Percentiles rank a stretch among this genome's conserved stretches.
phyloP scores from a whole-genome alignment of 2,797 vertebrate genomes.

The Hemibagrus guttatus region DNA sequence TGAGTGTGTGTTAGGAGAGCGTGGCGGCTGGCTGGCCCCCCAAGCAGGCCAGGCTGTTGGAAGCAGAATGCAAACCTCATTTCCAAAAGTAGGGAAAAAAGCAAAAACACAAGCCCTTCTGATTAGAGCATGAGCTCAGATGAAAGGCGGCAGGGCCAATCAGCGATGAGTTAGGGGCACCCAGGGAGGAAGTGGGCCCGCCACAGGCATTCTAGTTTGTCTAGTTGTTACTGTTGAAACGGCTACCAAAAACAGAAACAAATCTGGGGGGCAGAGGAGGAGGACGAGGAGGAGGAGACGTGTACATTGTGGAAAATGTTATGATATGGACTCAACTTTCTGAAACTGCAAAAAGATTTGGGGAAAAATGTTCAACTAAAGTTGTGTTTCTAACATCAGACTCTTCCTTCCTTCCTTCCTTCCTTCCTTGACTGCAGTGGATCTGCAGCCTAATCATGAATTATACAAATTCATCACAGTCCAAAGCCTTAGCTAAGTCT shows the following conservation, averaged over 20 bases:
- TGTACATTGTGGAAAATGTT: slow-evolving; percentile 54
- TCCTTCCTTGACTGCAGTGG: neutral
- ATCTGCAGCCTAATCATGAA: neutral
- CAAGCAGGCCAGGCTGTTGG: slow-evolving; percentile 54
- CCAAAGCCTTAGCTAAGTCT: neutral
- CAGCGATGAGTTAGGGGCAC: slow-evolving; percentile 71
- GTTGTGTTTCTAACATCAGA: neutral
- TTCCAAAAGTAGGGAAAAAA: slow-evolving; percentile 56
- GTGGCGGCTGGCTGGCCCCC: slow-evolving; percentile 56
- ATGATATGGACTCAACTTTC: slow-evolving; percentile 49
- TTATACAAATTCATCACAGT: neutral
- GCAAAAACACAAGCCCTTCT: slow-evolving; percentile 56
- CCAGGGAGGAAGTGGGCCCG: slow-evolving; percentile 71
- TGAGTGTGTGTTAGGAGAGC: slow-evolving; percentile 53
- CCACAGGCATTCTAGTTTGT: slow-evolving; percentile 69
- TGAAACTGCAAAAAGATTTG: slow-evolving; percentile 31
- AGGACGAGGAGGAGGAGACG: slow-evolving; percentile 16
- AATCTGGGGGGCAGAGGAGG: slow-evolving; percentile 52
- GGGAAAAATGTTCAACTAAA: neutral
- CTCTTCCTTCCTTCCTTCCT: neutral
- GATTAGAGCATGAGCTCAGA: slow-evolving; percentile 67
- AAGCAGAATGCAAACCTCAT: slow-evolving; percentile 63
- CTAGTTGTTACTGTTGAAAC: slow-evolving; percentile 69
- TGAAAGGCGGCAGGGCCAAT: slow-evolving; percentile 70
- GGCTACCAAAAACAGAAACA: slow-evolving; percentile 67